These are phyloP conservation scores for Chrysaora quinquecirrha DNA, from an alignment of 30 jellyfish, hydroid and myxozoan genomes.

Conservation along the genomic window DNA sequence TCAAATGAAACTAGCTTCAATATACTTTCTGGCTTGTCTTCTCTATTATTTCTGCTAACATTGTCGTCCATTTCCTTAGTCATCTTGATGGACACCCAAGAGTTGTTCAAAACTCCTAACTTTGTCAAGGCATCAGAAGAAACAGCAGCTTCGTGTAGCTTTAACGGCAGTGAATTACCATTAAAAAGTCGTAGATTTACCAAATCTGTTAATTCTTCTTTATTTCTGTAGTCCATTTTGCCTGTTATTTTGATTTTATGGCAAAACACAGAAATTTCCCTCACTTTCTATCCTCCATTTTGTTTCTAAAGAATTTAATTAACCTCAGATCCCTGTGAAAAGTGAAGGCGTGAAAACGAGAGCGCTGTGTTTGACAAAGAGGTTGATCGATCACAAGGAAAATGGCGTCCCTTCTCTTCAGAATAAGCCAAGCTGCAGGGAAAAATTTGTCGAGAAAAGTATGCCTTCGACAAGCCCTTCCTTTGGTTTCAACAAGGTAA, in stretches of 20 bases:
- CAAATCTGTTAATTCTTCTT: too few relatives aligned
- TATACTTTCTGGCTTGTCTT: background rate
- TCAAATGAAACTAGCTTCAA: constrained; percentile 2
- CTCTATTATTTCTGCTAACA: background rate
- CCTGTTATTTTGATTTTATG: too few relatives aligned
- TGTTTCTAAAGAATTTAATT: too few relatives aligned
- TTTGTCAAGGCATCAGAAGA: background rate
- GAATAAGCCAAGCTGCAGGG: constrained; percentile 9
- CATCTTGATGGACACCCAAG: background rate
- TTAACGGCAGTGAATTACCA: background rate
- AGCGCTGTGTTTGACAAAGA: too few relatives aligned
- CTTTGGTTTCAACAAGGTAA: constrained; percentile 63
- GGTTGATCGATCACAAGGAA: constrained; percentile 8
- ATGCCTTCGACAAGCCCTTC: constrained; percentile 37
- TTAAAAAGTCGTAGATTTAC: background rate
- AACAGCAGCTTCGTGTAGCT: background rate
- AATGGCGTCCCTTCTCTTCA: constrained; percentile 55
- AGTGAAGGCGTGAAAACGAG: too few relatives aligned
- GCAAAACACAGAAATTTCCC: too few relatives aligned
- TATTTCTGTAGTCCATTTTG: too few relatives aligned
- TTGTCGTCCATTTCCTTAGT: too few relatives aligned
- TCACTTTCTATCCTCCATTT: too few relatives aligned
- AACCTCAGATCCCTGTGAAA: too few relatives aligned
- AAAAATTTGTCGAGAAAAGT: constrained; percentile 28
- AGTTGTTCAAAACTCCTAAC: background rate